Evolutionary conservation across 2,888 invertebrate genomes (phyloP).

Genomic region (Hylaea fasciaria): DNA sequence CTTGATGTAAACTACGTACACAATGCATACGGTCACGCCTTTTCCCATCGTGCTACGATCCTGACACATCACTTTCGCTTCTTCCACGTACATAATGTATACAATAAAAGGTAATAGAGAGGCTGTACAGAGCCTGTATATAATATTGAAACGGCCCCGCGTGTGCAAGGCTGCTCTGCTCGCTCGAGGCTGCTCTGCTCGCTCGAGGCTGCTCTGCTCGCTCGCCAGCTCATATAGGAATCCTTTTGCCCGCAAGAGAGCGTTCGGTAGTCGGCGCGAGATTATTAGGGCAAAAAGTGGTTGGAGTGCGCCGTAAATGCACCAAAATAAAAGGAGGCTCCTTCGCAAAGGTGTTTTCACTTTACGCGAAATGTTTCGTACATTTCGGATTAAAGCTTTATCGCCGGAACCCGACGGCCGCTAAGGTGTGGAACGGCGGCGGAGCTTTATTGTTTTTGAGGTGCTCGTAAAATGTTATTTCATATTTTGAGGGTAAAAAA

Average conservation of each 20-base stretch:
- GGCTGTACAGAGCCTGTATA: no score
- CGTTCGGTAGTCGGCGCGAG: constrained; percentile 7
- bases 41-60: no score
- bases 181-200: background rate
- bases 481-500: no score
- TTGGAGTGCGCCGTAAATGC: constrained; percentile 20
- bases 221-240: background rate
- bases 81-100: no score
- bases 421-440: no score
- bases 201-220: background rate
- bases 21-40: no score
- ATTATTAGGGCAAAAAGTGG: constrained; percentile 18
- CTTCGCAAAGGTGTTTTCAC: constrained; percentile 17
- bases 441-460: background rate
- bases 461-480: no score
- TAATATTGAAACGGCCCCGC: no score
- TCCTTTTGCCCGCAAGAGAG: constrained; percentile 1
- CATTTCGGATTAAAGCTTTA: constrained; percentile 21
- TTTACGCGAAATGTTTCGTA: constrained; percentile 16
- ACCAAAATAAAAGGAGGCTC: constrained; percentile 17
- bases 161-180: no score
- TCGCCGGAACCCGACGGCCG: background rate
- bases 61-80: no score
- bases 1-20: no score
- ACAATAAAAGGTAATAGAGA: no score